Percentiles rank a stretch among this genome's conserved stretches.
phyloP scores from a whole-genome alignment of 2,888 invertebrate genomes.

The Salticus scenicus region DNA sequence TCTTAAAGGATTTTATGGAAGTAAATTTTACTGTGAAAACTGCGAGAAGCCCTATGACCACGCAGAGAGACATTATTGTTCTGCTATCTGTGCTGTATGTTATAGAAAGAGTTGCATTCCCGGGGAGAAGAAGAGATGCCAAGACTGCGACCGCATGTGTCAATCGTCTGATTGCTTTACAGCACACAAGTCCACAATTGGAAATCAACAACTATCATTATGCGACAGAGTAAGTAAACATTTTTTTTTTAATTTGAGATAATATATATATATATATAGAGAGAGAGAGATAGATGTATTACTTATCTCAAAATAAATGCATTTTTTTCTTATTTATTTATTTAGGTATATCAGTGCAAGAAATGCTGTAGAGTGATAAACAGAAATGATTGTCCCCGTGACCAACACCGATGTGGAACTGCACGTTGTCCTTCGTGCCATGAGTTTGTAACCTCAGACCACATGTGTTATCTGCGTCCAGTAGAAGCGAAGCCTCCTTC shows the following conservation, averaged over 20 bases:
- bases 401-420: no score
- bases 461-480: no score
- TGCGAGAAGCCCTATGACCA: no score
- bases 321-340: background rate
- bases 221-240: background rate
- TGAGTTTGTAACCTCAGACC: no score
- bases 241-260: background rate
- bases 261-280: background rate
- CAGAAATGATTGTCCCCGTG: no score
- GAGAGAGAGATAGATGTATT: background rate
- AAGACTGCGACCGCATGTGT: constrained; percentile 14
- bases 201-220: background rate
- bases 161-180: background rate
- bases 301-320: background rate
- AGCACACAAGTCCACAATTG: background rate
- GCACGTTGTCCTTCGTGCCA: no score
- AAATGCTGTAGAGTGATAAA: no score
- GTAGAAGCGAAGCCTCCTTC: no score
- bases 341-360: background rate
- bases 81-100: background rate
- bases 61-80: background rate
- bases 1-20: no score
- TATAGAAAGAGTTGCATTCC: background rate
- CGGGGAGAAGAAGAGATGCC: background rate
- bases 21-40: no score